phyloP scores from a whole-genome alignment of 2,888 invertebrate species.

The Dolichopus griseipennis region DNA sequence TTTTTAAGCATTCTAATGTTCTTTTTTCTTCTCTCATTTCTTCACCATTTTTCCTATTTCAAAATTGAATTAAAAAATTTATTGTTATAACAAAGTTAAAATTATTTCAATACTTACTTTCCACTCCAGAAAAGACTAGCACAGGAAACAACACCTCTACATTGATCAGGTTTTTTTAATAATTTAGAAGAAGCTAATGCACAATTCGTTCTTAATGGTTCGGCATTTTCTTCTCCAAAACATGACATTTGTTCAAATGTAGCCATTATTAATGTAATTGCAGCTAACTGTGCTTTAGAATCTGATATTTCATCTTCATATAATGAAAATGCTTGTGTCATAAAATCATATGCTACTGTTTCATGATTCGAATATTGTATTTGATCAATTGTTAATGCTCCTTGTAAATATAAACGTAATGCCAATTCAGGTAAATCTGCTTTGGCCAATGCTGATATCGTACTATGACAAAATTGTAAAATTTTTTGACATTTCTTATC shows the following conservation, averaged over 20 bases:
- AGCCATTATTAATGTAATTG: slow-evolving; percentile 90
- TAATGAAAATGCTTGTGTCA: slow-evolving; percentile 86
- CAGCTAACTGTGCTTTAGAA: slow-evolving; percentile 91
- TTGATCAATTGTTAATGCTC: slow-evolving; percentile 85
- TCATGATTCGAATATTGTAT: slow-evolving; percentile 92
- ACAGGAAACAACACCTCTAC: slow-evolving; percentile 85
- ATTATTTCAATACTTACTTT: slow-evolving; percentile 39
- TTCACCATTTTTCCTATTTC: slow-evolving; percentile 39
- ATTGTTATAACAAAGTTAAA: slow-evolving; percentile 10
- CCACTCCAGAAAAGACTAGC: slow-evolving; percentile 98
- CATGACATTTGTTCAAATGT: slow-evolving; percentile 92
- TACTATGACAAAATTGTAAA: slow-evolving; percentile 95
- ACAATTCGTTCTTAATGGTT: slow-evolving; percentile 91
- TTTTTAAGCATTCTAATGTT: slow-evolving; percentile 90
- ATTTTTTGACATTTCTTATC: slow-evolving; percentile 97
- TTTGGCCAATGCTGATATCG: slow-evolving; percentile 87
- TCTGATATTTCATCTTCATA: slow-evolving; percentile 99
- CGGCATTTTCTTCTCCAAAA: slow-evolving; percentile 93
- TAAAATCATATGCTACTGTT: slow-evolving; percentile 95
- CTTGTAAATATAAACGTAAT: slow-evolving; percentile 87
- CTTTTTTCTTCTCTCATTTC: slow-evolving; percentile 83
- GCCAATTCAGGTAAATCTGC: slow-evolving; percentile 92
- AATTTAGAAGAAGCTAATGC: slow-evolving; percentile 92
- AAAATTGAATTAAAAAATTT: slow-evolving; percentile 14
- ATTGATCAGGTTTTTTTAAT: slow-evolving; percentile 97